Conservation (phyloP, 2,113 vertebrate genomes). For the Anhinga rufa region DNA sequence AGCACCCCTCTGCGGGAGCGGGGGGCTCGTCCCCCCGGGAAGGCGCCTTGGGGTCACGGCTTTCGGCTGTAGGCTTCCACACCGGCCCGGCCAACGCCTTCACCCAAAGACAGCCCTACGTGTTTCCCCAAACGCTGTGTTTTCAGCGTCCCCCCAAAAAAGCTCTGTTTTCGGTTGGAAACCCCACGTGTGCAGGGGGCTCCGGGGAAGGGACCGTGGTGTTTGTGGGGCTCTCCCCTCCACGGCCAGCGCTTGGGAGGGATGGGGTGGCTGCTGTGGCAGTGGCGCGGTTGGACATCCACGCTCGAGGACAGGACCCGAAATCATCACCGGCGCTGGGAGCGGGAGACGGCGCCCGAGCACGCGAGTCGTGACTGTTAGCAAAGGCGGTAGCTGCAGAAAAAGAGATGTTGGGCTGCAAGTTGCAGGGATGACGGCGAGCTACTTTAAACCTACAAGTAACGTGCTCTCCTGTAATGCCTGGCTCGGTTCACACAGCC, state of each 20-base stretch:
- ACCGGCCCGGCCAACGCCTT: not conserved
- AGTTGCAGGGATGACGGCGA: not conserved
- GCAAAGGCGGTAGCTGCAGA: not conserved
- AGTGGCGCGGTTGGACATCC: not conserved
- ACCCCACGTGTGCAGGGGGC: not conserved
- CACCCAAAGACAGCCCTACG: not conserved
- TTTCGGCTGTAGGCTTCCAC: not conserved
- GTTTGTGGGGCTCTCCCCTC: not conserved
- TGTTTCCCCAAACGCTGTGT: not conserved
- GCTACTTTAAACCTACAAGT: not conserved
- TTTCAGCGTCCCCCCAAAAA: not conserved
- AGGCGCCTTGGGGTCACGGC: too few relatives aligned
- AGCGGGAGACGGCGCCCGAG: not conserved
- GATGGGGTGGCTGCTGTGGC: not conserved
- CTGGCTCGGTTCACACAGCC: not conserved
- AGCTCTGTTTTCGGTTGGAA: not conserved
- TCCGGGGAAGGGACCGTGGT: not conserved
- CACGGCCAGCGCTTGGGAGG: accelerated
- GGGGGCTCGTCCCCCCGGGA: not conserved
- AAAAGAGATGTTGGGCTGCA: not conserved
- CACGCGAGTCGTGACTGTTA: not conserved
- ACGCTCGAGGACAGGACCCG: not conserved
- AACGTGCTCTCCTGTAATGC: not conserved
- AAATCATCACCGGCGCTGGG: not conserved
- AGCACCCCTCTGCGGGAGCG: not conserved